Base-by-base conservation (phyloP, 2,113 vertebrate species). In the Solea senegalensis region DNA sequence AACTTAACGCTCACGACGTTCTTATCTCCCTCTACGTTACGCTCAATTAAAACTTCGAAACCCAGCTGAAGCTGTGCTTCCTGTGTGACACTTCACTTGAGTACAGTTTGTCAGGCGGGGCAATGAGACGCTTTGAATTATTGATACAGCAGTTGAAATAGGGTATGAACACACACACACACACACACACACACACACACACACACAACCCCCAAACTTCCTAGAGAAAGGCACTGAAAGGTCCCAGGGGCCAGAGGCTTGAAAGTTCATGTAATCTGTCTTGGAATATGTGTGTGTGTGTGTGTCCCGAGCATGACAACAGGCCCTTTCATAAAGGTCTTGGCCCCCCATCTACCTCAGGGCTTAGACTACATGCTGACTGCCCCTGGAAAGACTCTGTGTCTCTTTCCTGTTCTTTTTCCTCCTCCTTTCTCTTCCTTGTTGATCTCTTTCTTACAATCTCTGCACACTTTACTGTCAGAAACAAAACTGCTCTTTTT, bases 281-380 rank as follows among this genome's bases (percentile, higher is more conserved):
- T 63, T 58, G 79, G 65, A 76, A 55, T 69, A 71, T 81, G 71
- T 70, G 62, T 63, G 65, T 62, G 65, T 50, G 69, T 41, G 58
- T 57, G 58, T 63, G 67, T 76, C 41, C 53, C 74, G 69, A 80
- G 73, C 12, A 10, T 85, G 83, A 90, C 90, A 91, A 88, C 84
- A 85, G 86, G 66, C 81, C 76, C 88, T 90, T 91, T 91, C 87
- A 91, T 89, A 83, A 89, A 89, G 86, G 86, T 87, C 84, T 70
- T 85, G 84, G 83, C 81, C 84, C 86, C 87, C 72, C 79, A 87
- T 85, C 76, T 81, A 86, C 90, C 83, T 80, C 74, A 64, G 74
- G 79, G 83, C 77, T 78, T 62, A 64, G 69, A 71, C 84, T 78
- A 44, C 74, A 81, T 63, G 63, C 75, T 78, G 57, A 48, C 69